A percentile compares a stretch with the other conserved stretches of the same genome.
phyloP scores from a whole-genome alignment of 2,888 invertebrate genomes.

The Thereva unica region DNA sequence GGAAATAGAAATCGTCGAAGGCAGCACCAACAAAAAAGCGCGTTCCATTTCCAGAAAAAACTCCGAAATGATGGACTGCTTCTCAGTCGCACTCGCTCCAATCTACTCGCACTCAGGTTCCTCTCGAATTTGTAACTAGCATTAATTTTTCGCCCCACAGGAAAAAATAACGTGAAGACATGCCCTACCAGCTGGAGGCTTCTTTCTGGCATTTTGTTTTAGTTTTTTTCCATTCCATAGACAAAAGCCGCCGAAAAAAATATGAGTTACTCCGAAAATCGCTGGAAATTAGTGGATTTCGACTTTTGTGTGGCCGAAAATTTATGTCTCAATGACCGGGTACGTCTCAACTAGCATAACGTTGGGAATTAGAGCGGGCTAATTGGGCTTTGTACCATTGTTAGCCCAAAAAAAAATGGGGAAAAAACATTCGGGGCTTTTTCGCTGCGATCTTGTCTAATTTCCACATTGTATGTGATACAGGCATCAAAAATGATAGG shows the following conservation, averaged over 20 bases:
- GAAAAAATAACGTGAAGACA: too few species aligned
- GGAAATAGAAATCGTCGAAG: conserved; percentile 24
- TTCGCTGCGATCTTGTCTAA: not conserved
- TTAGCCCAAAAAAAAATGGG: conserved; percentile 16
- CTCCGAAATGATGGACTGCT: conserved; percentile 1
- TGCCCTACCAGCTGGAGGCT: too few species aligned
- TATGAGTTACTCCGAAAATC: conserved; percentile 11
- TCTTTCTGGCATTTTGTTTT: too few species aligned
- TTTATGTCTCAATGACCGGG: conserved; percentile 27
- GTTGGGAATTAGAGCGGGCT: conserved; percentile 41
- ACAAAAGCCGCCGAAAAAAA: conserved; percentile 8
- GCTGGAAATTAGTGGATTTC: conserved; percentile 6
- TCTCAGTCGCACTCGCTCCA: too few species aligned
- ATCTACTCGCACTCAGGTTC: too few species aligned
- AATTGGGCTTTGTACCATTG: conserved; percentile 42
- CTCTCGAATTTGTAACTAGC: too few species aligned
- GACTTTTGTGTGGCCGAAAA: conserved; percentile 21
- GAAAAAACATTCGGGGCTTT: conserved; percentile 3
- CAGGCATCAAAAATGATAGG: not conserved
- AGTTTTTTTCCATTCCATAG: too few species aligned
- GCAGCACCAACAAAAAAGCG: not conserved
- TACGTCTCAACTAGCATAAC: too few species aligned
- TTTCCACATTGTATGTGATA: too few species aligned
- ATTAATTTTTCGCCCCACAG: too few species aligned
- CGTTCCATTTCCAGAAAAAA: too few species aligned